These are phyloP conservation scores for Oxytorus armatus DNA, from an alignment of 2,888 invertebrate species.

Conservation along the genomic window DNA sequence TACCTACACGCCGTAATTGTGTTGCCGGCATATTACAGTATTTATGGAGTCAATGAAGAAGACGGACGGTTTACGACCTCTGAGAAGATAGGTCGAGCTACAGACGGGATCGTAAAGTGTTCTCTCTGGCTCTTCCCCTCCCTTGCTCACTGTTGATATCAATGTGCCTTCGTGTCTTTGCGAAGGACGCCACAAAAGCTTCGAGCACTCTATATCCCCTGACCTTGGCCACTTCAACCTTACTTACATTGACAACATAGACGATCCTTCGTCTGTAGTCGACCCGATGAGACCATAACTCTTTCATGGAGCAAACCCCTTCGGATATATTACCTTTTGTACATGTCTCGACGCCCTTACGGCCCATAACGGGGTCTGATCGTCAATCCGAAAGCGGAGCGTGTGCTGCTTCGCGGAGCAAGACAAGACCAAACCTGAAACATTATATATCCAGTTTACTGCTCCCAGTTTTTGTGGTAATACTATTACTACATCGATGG, in stretches of 20 bases:
- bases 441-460: too few species aligned
- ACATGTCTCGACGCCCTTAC: conserved; percentile 23
- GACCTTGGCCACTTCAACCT: background rate
- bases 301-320: background rate
- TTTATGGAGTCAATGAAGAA: conserved; percentile 51
- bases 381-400: too few species aligned
- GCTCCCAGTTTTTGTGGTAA: too few species aligned
- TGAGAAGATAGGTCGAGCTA: conserved; percentile 15
- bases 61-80: conserved; percentile 51
- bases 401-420: too few species aligned
- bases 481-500: too few species aligned
- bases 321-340: background rate
- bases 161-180: background rate
- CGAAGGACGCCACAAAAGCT: conserved; percentile 20
- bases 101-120: conserved; percentile 62
- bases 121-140: background rate
- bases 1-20: conserved; percentile 22
- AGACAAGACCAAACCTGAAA: too few species aligned
- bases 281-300: too few species aligned
- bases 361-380: too few species aligned
- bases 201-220: background rate
- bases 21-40: conserved; percentile 48
- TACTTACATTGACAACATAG: too few species aligned
- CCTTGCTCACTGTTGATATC: background rate
- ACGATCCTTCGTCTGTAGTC: too few species aligned